Percentiles rank a stretch among this genome's conserved stretches.
These are phyloP conservation scores for Euschistus heros DNA, from an alignment of 1,140 invertebrate species.

Conservation along the genomic window DNA sequence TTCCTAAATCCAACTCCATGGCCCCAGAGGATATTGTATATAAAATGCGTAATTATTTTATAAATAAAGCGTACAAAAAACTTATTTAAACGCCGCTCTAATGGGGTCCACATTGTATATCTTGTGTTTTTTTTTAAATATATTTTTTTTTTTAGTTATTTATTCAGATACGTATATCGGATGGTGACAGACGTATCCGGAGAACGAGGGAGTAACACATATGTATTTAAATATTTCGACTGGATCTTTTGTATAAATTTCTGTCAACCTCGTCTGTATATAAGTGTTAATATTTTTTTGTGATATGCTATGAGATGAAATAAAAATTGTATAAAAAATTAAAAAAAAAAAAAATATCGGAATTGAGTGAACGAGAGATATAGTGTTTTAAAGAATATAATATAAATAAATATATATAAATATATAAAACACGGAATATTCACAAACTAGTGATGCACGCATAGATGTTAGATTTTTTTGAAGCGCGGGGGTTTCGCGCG, in stretches of 20 bases:
- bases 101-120: slow-evolving; percentile 11
- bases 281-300: slow-evolving; percentile 16
- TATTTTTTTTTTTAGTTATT: slow-evolving; percentile 2
- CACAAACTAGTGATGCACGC: slow-evolving; percentile 16
- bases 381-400: neutral
- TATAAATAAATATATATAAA: slow-evolving; percentile 6
- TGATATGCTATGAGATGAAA: slow-evolving; percentile 5
- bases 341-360: slow-evolving; percentile 1
- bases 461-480: slow-evolving; percentile 14
- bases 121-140: slow-evolving; percentile 1
- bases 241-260: slow-evolving; percentile 4
- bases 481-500: slow-evolving; percentile 11
- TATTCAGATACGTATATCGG: slow-evolving; percentile 6
- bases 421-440: slow-evolving; percentile 12
- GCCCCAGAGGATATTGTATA: neutral
- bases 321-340: neutral
- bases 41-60: slow-evolving; percentile 2
- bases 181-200: neutral
- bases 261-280: neutral
- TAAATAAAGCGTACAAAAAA: too few species aligned
- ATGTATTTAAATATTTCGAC: slow-evolving; percentile 3
- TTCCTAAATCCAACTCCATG: slow-evolving; percentile 4
- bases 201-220: neutral
- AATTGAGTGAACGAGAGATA: slow-evolving; percentile 1
- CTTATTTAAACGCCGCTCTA: neutral